A percentile compares a stretch with the other conserved stretches of the same genome.
Evolutionary conservation across 2,797 vertebrate genomes (phyloP).

Genomic region (Vipera latastei): DNA sequence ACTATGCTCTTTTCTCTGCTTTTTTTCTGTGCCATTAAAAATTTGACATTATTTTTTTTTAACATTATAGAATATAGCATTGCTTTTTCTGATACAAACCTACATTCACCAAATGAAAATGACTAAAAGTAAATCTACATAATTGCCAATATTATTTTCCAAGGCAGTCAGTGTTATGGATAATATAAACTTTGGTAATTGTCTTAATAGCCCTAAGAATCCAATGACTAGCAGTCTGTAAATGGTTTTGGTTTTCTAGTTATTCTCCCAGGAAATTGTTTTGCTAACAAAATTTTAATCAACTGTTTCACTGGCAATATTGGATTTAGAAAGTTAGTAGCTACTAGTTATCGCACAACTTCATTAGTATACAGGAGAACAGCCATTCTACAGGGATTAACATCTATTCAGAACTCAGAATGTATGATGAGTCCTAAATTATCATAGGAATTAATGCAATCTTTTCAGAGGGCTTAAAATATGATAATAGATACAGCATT

Average conservation of each 20-base stretch:
- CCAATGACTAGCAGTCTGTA: conserved; percentile 36
- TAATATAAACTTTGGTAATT: conserved; percentile 26
- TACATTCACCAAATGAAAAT: background rate
- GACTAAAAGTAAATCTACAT: conserved; percentile 18
- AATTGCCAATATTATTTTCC: conserved; percentile 28
- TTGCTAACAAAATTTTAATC: conserved; percentile 66
- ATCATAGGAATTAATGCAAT: conserved; percentile 82
- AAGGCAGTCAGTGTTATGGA: conserved; percentile 17
- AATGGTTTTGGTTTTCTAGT: conserved; percentile 40
- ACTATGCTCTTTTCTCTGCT: conserved; percentile 14
- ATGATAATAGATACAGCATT: conserved; percentile 83
- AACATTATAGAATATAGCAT: conserved; percentile 19
- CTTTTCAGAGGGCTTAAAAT: conserved; percentile 82
- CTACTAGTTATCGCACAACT: conserved; percentile 70
- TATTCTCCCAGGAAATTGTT: conserved; percentile 40
- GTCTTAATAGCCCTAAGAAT: conserved; percentile 22
- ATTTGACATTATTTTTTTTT: no score
- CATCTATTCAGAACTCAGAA: conserved; percentile 78
- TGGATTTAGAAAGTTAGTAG: conserved; percentile 72
- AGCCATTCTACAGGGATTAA: conserved; percentile 76
- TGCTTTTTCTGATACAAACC: conserved; percentile 26
- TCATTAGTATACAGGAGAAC: conserved; percentile 67
- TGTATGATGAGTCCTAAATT: conserved; percentile 77
- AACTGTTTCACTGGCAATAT: conserved; percentile 68
- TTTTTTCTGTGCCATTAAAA: background rate